A percentile compares a stretch with the other conserved stretches of the same genome.
Evolutionary conservation across 53 echinoderm and acorn worm species (phyloP).

Genomic region (Actinopyga echinites): DNA sequence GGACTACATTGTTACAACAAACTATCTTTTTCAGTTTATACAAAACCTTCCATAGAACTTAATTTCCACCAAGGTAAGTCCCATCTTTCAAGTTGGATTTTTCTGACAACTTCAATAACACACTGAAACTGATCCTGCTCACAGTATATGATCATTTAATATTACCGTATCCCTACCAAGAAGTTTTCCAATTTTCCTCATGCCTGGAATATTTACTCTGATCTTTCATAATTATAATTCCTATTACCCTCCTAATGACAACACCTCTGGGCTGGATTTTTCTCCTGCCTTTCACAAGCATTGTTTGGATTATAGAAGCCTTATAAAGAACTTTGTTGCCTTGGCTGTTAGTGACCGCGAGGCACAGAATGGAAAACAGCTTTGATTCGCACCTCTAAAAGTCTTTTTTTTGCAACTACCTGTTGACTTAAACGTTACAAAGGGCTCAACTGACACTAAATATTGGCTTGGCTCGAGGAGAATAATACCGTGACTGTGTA

Average conservation of each 20-base stretch:
- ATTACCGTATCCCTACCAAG: no score
- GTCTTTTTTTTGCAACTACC: not conserved
- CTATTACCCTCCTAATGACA: not conserved
- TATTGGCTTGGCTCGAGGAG: not conserved
- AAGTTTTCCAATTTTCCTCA: not conserved
- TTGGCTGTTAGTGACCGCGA: slow-evolving; percentile 10
- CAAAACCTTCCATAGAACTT: no score
- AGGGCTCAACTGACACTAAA: slow-evolving; percentile 8
- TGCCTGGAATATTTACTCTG: slow-evolving; percentile 5
- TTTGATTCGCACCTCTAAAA: slow-evolving; percentile 28
- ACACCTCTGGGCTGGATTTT: not conserved
- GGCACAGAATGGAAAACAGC: slow-evolving; percentile 13
- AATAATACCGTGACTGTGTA: not conserved
- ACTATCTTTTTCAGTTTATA: no score
- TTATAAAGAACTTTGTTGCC: slow-evolving; percentile 4
- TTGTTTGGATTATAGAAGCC: not conserved
- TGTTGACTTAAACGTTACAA: slow-evolving; percentile 21
- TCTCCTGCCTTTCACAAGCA: not conserved
- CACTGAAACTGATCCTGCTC: no score
- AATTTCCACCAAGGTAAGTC: no score
- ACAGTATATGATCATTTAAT: no score
- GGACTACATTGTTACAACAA: no score
- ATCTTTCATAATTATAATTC: slow-evolving; percentile 3
- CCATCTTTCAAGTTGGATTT: no score
- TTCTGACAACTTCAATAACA: no score